Evolutionary conservation across 2,888 invertebrate species (phyloP).

Genomic region (Pachydiplax longipennis): DNA sequence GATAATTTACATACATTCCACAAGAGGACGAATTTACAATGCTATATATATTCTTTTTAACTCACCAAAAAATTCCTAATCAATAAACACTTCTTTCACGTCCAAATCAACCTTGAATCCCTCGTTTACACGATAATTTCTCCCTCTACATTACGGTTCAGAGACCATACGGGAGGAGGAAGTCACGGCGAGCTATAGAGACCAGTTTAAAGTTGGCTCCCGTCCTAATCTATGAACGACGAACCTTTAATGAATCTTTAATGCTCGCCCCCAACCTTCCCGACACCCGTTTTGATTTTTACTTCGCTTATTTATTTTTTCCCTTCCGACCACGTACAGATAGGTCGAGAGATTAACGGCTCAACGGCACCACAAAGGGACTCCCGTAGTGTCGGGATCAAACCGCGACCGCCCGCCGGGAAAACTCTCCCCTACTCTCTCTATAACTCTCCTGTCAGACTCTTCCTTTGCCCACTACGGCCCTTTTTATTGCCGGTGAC

Average conservation of each 20-base stretch:
- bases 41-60: too few relatives aligned
- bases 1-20: too few relatives aligned
- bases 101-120: too few relatives aligned
- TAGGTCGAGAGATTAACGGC: slow-evolving; percentile 42
- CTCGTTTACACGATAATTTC: too few relatives aligned
- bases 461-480: neutral
- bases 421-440: neutral
- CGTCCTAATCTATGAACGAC: slow-evolving; percentile 14
- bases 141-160: too few relatives aligned
- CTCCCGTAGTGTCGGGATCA: slow-evolving; percentile 40
- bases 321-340: slow-evolving; percentile 19
- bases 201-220: neutral
- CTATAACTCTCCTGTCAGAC: neutral
- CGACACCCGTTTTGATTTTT: slow-evolving; percentile 22
- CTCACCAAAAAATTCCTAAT: too few relatives aligned
- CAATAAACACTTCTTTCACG: too few relatives aligned
- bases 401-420: slow-evolving; percentile 33
- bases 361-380: slow-evolving; percentile 30
- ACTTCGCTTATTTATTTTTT: neutral
- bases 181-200: neutral
- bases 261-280: neutral
- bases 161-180: too few relatives aligned
- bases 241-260: slow-evolving; percentile 27
- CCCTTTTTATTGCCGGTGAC: neutral
- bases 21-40: too few relatives aligned